Base-by-base conservation (phyloP, 1,140 invertebrate species). In the Pseudobourletiella spinata region DNA sequence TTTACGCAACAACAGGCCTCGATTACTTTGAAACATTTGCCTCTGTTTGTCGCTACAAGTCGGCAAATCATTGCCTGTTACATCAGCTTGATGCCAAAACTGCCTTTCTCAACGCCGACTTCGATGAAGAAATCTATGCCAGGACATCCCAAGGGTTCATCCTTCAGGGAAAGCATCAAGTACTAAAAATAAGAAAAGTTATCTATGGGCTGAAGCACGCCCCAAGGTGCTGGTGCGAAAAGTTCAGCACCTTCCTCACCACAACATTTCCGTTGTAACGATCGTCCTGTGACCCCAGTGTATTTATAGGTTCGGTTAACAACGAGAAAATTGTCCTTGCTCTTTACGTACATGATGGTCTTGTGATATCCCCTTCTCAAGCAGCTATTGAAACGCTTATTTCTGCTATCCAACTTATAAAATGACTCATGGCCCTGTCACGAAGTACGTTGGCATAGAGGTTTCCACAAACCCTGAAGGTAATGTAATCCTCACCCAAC, bases 181-280 rank as follows among this genome's bases (percentile, higher is more conserved):
- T 66, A 4, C 71, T 70, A 24, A n/a, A 56, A 18, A 28, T 71
- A 8, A 24, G 60, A 2, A 70, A 65, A 32, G 56, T 35, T 20
- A 11, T 64, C 2, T 70, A 68, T 55, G 70, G 70, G 25, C 43
- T 71, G 8, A 32, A 46, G 3, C 70, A 71, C 64, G 43, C 61
- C 22, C 57, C 52, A 4, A 16, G 58, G 8, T 35, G 44, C 14
- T 70, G 64, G 62, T 32, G 26, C 29, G 22, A 56, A n/a, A 52
- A n/a, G 14, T 22, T 71, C 2, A 50, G 54, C 25, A 71, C 74
- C 58, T 75, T 73, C 59, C 77, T 79, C n/a, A n/a, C n/a, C 24
- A 76, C 73, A 65, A 71, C 75, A 14, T 57, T 78, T 6, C 78
- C 77, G 73, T 71, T 78, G 64, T 66, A 74, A 22, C 73, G 70